phyloP scores from a whole-genome alignment of 1,140 invertebrate genomes.

The Conus betulinus region DNA sequence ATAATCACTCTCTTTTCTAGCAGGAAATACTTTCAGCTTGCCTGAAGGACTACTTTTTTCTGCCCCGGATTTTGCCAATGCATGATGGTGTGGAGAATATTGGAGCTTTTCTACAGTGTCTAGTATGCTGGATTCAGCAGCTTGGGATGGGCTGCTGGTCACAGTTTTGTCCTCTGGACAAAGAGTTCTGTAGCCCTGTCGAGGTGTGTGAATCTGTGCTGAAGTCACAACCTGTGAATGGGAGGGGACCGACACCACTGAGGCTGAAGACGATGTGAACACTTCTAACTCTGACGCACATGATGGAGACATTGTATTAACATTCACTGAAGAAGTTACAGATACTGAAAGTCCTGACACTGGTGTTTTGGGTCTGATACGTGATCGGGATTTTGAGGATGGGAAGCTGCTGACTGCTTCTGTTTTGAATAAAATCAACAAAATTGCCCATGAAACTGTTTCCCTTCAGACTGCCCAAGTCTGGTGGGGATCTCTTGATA shows the following conservation, averaged over 20 bases:
- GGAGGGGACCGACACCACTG: not conserved
- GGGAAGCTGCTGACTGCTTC: not conserved
- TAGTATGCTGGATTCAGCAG: not conserved
- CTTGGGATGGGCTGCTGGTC: not conserved
- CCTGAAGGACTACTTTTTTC: not conserved
- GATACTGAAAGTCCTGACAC: not conserved
- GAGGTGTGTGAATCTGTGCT: not conserved
- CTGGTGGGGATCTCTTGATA: not conserved
- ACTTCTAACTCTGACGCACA: not conserved
- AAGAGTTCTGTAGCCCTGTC: not conserved
- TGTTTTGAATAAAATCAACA: slow-evolving; percentile 42
- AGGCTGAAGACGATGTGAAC: not conserved
- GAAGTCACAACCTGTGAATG: not conserved
- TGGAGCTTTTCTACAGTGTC: not conserved
- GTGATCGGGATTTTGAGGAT: not conserved
- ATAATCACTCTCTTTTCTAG: not conserved
- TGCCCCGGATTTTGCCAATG: not conserved
- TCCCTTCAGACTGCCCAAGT: slow-evolving; percentile 32
- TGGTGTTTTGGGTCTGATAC: not conserved
- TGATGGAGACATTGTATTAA: not conserved
- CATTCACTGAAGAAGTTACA: not conserved
- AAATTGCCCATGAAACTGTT: slow-evolving; percentile 42
- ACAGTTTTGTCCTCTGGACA: not conserved
- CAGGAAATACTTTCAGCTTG: slow-evolving; percentile 7
- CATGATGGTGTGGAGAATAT: not conserved